These are phyloP conservation scores for Smittia aterrima DNA, from an alignment of 2,888 invertebrate genomes.

Conservation along the genomic window DNA sequence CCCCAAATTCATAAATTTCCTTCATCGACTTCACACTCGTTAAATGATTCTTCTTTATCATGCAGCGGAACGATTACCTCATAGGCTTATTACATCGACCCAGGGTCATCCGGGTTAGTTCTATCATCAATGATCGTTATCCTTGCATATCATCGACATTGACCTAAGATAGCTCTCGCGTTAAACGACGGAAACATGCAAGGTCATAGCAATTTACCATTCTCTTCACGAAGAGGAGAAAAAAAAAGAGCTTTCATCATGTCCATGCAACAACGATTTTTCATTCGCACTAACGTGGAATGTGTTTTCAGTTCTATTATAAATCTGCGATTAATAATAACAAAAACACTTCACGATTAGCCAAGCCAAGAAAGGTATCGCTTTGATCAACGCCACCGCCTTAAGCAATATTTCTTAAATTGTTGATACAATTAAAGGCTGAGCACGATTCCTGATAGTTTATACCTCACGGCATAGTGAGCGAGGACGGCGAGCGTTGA, in stretches of 20 bases:
- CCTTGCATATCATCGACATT: not conserved
- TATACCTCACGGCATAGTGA: not conserved
- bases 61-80: slow-evolving; percentile 7
- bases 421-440: not conserved
- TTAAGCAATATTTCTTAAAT: not conserved
- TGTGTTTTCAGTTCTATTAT: not conserved
- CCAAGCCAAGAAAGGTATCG: not conserved
- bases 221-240: too few relatives aligned
- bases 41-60: not conserved
- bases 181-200: not conserved
- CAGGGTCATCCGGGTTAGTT: not conserved
- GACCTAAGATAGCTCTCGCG: not conserved
- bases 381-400: not conserved
- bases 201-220: not conserved
- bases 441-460: not conserved
- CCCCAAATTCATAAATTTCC: slow-evolving; percentile 14
- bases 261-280: not conserved
- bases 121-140: not conserved
- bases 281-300: not conserved
- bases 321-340: slow-evolving; percentile 2
- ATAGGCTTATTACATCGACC: not conserved
- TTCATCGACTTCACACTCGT: not conserved
- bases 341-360: not conserved
- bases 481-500: not conserved
- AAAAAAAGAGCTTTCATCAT: too few relatives aligned